phyloP scores from a whole-genome alignment of 2,888 invertebrate genomes.

The Scaptomyza parva region DNA sequence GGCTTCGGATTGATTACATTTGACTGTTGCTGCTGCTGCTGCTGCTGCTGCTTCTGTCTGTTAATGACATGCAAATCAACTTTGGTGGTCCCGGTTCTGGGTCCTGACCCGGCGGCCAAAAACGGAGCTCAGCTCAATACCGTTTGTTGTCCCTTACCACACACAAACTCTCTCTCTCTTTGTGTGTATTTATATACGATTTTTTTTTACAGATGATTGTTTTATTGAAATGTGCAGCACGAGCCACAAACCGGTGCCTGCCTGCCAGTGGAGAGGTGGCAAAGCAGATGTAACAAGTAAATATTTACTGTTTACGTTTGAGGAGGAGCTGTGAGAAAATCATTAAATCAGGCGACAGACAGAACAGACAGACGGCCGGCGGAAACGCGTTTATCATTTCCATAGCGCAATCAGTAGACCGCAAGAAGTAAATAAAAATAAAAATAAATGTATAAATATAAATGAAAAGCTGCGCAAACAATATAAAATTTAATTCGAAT shows the following conservation, averaged over 20 bases:
- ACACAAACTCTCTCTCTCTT: background rate
- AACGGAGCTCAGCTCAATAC: slow-evolving; percentile 13
- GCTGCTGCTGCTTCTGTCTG: slow-evolving; percentile 50
- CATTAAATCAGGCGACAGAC: slow-evolving; percentile 57
- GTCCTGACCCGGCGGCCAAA: slow-evolving; percentile 16
- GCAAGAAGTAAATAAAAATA: slow-evolving; percentile 19
- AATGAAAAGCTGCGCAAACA: background rate
- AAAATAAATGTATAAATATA: slow-evolving; percentile 6
- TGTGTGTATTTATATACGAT: slow-evolving; percentile 39
- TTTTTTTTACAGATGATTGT: slow-evolving; percentile 66
- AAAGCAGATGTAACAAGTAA: slow-evolving; percentile 56
- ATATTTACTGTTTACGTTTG: slow-evolving; percentile 69
- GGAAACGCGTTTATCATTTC: slow-evolving; percentile 25
- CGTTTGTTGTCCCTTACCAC: background rate
- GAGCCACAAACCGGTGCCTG: slow-evolving; percentile 36
- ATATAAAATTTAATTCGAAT: slow-evolving; percentile 63
- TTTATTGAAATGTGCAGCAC: slow-evolving; percentile 63
- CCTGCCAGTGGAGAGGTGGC: slow-evolving; percentile 36
- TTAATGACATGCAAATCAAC: slow-evolving; percentile 77
- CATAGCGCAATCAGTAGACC: slow-evolving; percentile 38
- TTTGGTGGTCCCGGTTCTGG: slow-evolving; percentile 57
- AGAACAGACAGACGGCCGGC: slow-evolving; percentile 1
- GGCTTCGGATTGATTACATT: slow-evolving; percentile 46
- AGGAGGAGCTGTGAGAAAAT: slow-evolving; percentile 63
- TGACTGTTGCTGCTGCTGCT: slow-evolving; percentile 42